Percentiles rank a stretch among this genome's conserved stretches.
These are phyloP conservation scores for Etheostoma perlongum DNA, from an alignment of 2,797 vertebrate genomes.

Conservation along the genomic window DNA sequence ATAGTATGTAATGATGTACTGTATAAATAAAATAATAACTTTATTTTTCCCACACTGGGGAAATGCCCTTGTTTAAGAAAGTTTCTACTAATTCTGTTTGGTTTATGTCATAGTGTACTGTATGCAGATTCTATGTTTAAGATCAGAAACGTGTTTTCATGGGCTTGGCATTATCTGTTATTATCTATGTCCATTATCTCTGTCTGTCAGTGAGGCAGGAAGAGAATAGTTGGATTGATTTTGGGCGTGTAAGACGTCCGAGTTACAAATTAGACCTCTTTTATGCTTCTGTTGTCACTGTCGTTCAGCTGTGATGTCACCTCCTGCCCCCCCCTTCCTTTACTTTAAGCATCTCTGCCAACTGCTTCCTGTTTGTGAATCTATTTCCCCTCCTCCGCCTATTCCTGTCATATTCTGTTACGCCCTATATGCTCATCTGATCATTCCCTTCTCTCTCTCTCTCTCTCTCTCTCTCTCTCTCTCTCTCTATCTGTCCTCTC, in stretches of 20 bases:
- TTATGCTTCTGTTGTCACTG: slow-evolving; percentile 36
- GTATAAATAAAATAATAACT: no score
- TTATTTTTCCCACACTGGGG: no score
- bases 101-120: neutral
- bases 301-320: slow-evolving; percentile 29
- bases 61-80: neutral
- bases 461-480: neutral
- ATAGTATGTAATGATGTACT: neutral
- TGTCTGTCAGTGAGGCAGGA: slow-evolving; percentile 7
- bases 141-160: neutral
- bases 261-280: slow-evolving; percentile 38
- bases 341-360: slow-evolving; percentile 40
- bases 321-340: slow-evolving; percentile 23
- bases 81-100: neutral
- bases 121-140: neutral
- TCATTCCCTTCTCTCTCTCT: neutral
- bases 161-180: slow-evolving; percentile 3
- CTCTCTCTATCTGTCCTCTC: slow-evolving; percentile 17
- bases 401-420: slow-evolving; percentile 20
- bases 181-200: slow-evolving; percentile 1
- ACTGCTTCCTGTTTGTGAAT: slow-evolving; percentile 39
- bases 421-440: slow-evolving; percentile 1
- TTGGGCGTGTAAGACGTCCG: slow-evolving; percentile 30
- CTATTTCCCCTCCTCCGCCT: slow-evolving; percentile 1
- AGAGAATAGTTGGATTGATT: slow-evolving; percentile 46